Conservation (phyloP, 2,797 vertebrate species). For the Anisognathus igniventris region DNA sequence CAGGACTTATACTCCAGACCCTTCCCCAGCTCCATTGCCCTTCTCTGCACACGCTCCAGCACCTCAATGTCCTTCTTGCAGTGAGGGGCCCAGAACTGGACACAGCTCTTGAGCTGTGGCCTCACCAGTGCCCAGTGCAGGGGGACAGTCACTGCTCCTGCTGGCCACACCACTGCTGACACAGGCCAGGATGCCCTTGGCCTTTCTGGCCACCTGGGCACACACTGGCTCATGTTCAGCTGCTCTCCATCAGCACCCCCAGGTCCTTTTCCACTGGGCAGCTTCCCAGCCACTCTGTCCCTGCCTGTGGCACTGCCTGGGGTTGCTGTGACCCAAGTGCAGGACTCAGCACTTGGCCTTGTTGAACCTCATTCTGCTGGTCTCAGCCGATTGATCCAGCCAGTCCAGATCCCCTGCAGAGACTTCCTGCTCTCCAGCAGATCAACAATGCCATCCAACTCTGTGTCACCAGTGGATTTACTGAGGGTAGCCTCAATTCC, state of each 20-base stretch:
- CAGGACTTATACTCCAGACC: neutral
- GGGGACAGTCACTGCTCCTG: neutral
- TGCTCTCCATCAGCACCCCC: neutral
- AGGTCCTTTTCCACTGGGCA: neutral
- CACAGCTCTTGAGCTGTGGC: neutral
- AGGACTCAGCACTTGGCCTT: neutral
- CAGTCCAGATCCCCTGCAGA: neutral
- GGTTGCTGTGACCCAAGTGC: neutral
- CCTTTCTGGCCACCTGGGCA: neutral
- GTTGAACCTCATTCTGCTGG: neutral
- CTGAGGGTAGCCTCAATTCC: too few relatives aligned
- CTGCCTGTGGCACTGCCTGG: neutral
- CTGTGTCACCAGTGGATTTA: neutral
- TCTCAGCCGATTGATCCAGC: neutral
- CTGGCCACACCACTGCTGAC: neutral
- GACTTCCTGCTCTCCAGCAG: neutral
- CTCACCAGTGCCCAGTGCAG: neutral
- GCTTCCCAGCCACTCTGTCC: neutral
- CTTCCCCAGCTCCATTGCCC: fast-evolving
- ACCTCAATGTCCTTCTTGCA: neutral
- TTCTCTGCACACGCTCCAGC: neutral
- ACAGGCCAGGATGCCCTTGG: neutral
- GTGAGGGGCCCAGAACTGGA: neutral
- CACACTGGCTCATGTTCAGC: neutral
- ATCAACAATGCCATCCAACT: neutral